Conservation (phyloP, 2,888 invertebrate species). For the Drosophila rellima region DNA sequence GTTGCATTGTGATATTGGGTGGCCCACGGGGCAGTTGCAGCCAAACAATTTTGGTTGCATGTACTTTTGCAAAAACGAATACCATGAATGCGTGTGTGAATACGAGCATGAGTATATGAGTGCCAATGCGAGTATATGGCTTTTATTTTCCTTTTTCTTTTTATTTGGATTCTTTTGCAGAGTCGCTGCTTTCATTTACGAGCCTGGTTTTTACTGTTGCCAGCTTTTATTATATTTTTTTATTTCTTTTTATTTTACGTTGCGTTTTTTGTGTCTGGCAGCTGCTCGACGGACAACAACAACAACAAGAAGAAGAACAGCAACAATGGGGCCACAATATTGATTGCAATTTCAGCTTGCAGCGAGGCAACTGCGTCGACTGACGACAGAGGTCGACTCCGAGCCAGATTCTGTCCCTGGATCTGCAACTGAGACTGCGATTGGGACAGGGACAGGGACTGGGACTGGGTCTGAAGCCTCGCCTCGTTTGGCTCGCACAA, state of each 20-base stretch:
- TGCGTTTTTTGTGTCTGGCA: slow-evolving; percentile 76
- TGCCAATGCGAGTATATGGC: slow-evolving; percentile 9
- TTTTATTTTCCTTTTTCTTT: slow-evolving; percentile 11
- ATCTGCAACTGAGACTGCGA: slow-evolving; percentile 20
- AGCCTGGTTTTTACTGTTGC: slow-evolving; percentile 80
- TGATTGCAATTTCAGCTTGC: slow-evolving; percentile 82
- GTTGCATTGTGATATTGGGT: slow-evolving; percentile 32
- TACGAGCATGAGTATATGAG: slow-evolving; percentile 21
- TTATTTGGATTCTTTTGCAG: slow-evolving; percentile 50
- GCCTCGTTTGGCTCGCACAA: slow-evolving; percentile 77
- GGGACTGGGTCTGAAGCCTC: slow-evolving; percentile 39
- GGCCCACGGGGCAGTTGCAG: slow-evolving; percentile 34
- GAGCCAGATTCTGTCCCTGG: slow-evolving; percentile 35
- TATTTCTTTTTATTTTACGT: slow-evolving; percentile 33
- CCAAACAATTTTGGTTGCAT: slow-evolving; percentile 29
- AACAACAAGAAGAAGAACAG: slow-evolving; percentile 37
- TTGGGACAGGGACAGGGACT: slow-evolving; percentile 12
- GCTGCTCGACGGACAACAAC: slow-evolving; percentile 61
- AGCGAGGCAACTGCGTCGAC: slow-evolving; percentile 45
- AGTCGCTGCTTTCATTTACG: slow-evolving; percentile 66
- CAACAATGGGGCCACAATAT: slow-evolving; percentile 69
- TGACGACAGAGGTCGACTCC: slow-evolving; percentile 34
- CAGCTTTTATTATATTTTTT: slow-evolving; percentile 38
- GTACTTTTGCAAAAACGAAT: slow-evolving; percentile 28
- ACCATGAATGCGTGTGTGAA: slow-evolving; percentile 21